Conservation (phyloP, 1,140 invertebrate genomes). For the Aphis craccivora region DNA sequence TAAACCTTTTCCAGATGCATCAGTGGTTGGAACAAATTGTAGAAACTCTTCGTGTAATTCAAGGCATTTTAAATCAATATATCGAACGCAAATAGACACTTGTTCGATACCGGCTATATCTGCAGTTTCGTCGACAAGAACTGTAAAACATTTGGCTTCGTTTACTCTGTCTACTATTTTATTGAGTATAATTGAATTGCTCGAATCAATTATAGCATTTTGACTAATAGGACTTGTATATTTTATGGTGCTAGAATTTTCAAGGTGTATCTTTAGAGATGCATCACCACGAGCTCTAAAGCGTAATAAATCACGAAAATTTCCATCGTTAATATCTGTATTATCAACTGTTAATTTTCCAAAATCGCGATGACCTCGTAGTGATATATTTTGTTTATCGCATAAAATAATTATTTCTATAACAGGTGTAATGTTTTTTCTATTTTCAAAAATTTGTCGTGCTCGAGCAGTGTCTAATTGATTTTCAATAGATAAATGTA, state of each 20-base stretch:
- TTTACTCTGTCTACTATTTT: too few species aligned
- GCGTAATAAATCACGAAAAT: not conserved
- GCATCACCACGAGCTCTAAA: not conserved
- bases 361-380: too few species aligned
- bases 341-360: too few species aligned
- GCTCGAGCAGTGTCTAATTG: too few species aligned
- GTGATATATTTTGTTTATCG: too few species aligned
- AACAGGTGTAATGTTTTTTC: too few species aligned
- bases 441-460: too few species aligned
- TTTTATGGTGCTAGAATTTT: not conserved
- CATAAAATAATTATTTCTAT: too few species aligned
- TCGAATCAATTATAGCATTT: not conserved
- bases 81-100: not conserved
- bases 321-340: not conserved
- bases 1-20: constrained; percentile 25
- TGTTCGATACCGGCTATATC: not conserved
- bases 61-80: not conserved
- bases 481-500: too few species aligned
- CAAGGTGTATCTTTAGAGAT: not conserved
- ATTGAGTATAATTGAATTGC: too few species aligned
- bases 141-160: not conserved
- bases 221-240: not conserved
- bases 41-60: constrained; percentile 12
- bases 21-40: not conserved
- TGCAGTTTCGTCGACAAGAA: not conserved